phyloP scores from a whole-genome alignment of 2,888 invertebrate species.

The Cetonia aurata region DNA sequence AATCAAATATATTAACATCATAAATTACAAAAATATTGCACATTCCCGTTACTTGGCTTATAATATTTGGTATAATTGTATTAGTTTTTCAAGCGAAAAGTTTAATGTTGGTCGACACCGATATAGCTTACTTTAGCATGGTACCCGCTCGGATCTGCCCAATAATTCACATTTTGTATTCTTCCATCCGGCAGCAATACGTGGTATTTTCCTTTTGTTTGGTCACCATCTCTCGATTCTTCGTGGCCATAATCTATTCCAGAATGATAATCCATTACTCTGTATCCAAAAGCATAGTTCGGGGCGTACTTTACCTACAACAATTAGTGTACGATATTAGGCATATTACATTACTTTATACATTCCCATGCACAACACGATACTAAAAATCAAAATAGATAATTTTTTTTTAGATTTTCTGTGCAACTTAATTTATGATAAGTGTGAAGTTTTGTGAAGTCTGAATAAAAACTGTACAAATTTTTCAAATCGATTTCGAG shows the following conservation, averaged over 20 bases:
- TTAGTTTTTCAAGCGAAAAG: background rate
- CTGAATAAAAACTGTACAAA: no score
- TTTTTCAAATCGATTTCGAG: no score
- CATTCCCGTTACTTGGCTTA: constrained; percentile 36
- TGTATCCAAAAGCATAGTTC: constrained; percentile 74
- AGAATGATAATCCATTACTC: constrained; percentile 77
- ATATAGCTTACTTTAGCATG: constrained; percentile 82
- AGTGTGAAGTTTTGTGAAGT: no score
- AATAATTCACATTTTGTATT: constrained; percentile 82
- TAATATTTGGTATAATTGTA: constrained; percentile 23
- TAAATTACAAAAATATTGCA: constrained; percentile 44
- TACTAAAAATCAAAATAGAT: no score
- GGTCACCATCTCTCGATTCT: constrained; percentile 77
- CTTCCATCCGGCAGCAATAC: constrained; percentile 84
- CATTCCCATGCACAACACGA: no score
- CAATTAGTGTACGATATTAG: background rate
- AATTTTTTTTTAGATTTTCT: no score
- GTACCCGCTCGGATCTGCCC: constrained; percentile 81
- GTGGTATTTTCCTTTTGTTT: constrained; percentile 81
- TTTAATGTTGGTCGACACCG: constrained; percentile 56
- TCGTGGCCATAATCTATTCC: constrained; percentile 85
- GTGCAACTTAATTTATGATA: no score
- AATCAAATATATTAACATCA: background rate
- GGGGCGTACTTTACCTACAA: constrained; percentile 60
- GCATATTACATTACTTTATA: no score